Base-by-base conservation (phyloP, 2,888 invertebrate genomes). In the Agrotis clavis region DNA sequence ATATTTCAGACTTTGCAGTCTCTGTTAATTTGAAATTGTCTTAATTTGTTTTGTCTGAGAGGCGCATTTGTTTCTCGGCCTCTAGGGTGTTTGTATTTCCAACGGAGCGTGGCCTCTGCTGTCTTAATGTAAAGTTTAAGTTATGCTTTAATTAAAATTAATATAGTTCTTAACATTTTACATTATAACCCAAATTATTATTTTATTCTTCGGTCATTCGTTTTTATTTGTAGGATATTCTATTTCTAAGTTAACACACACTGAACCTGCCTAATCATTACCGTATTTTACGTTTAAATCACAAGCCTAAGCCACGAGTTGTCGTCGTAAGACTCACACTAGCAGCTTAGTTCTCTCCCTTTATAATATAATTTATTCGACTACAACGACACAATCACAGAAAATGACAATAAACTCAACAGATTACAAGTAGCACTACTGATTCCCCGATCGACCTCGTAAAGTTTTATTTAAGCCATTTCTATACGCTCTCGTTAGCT, bases 1-100 rank as follows among this genome's bases (percentile, higher is more conserved):
- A 93, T 92, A 93, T 91, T 92, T 94, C 89, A 92, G 93, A 92
- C 91, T 92, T 93, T 91, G 90, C 89, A 92, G 92, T 91, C 88
- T 90, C 90, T 90, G 93, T 93, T 95, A 94, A 94, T 94, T 93
- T 92, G 89, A 91, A 94, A 94, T 94, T 94, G 94, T 94, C 93
- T 94, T 94, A 94, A 95, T 94, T 94, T 94, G 92, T 94, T 93
- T 92, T 88, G 92, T 90, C 87, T 88, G 90, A 90, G 88, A 86
- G 84, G 88, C 89, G 89, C 93, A 94, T 94, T 94, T 93, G 88
- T 93, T 93, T 90, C 90, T 87, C 89, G 89, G 90, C 88, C 90
- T 91, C 89, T 84, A 80, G 90, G 82, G 89, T 88, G 85, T 88
- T 90, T 86, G 85, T 89, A 87, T 88, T 88, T 86, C 86, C 85